phyloP scores from a whole-genome alignment of 2,888 invertebrate genomes.

The Idaea aversata region DNA sequence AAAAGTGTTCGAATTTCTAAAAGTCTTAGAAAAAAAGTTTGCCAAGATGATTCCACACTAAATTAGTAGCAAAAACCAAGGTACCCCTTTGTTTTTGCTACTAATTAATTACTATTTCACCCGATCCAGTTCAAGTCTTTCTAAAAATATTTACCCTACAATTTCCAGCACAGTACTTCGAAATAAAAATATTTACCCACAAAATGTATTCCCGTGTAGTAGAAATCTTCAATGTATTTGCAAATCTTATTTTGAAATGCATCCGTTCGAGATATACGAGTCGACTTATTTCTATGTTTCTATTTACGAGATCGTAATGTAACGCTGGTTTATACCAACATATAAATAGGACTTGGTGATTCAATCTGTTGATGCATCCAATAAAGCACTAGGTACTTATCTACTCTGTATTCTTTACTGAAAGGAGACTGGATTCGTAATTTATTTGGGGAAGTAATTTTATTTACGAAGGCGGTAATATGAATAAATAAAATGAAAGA shows the following conservation, averaged over 20 bases:
- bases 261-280: not conserved
- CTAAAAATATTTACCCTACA: not conserved
- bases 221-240: constrained; percentile 1
- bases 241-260: not conserved
- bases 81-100: no score
- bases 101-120: no score
- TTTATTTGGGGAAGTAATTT: not conserved
- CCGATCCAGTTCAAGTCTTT: no score
- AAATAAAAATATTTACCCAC: not conserved
- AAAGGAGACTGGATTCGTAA: not conserved
- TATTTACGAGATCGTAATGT: not conserved
- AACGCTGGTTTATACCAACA: not conserved
- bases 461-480: not conserved
- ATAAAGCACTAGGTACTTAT: not conserved
- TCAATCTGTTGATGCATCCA: not conserved
- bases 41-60: no score
- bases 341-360: not conserved
- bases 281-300: not conserved
- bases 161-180: not conserved
- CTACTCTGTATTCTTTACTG: not conserved
- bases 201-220: not conserved
- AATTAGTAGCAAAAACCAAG: no score
- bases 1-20: no score
- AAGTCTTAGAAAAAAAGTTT: no score
- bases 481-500: no score